Evolutionary conservation across 2,797 vertebrate genomes (phyloP), one percentile per base, ranked within the genome.

Genomic region (Rousettus madagascariensis): DNA sequence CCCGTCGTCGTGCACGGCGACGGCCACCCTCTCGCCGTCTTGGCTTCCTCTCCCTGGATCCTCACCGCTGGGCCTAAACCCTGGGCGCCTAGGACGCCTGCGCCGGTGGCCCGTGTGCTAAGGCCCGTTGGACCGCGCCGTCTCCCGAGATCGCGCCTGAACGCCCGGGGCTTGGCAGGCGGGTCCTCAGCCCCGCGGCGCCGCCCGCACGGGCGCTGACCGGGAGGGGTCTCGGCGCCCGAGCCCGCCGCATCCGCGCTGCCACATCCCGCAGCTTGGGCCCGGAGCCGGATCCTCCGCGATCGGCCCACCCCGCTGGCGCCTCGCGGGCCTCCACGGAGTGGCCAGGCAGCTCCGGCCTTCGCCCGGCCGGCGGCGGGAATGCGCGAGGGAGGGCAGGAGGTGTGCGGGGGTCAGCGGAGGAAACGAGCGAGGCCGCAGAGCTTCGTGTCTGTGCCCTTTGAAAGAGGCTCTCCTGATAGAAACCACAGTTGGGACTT

Each of bases 401-500:
- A 94, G 92, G 90, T 78, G 87, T 86, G 72, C 84, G 94, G 59
- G 95, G 97, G 93, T 97, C 97, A 96, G 86, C 79, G 86, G 66
- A 97, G 97, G 97, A 97, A 97, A 96, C 92, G 96, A 96, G 93
- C 51, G 90, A 92, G 86, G 86, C 86, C 90, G 53, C 77, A 43
- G 91, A 95, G 94, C 92, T 95, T 88, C 93, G 79, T 65, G 94
- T 94, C 97, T 96, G 93, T 83, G 90, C 93, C 95, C 93, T 96
- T 97, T 97, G 92, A 97, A 96, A 90, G 90, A 80, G 94, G 93
- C 86, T 96, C 63, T 94, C 91, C 96, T 97, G 97, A 97, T 97
- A 97, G 92, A 98, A 98, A 97, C 96, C 97, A 97, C 97, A 96
- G 97, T 97, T 92, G 90, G 85, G 79, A 91, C 94, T 97, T 98